These are phyloP conservation scores for Noctuana brunneofusca DNA, from an alignment of 2,888 invertebrate species.

Conservation along the genomic window DNA sequence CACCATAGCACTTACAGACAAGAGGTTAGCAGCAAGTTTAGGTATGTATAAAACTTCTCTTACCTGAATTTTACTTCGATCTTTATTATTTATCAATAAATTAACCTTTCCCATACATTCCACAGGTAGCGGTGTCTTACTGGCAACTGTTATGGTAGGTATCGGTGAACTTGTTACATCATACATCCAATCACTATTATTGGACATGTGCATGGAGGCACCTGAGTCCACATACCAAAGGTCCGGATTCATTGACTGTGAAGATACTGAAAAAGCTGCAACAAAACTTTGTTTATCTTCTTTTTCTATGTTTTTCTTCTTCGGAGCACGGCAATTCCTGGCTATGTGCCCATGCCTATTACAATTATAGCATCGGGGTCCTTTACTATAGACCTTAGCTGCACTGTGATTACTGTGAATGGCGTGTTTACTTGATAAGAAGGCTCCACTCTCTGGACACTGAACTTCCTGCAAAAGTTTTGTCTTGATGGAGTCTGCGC, in stretches of 20 bases:
- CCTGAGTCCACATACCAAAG: constrained; percentile 14
- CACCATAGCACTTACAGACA: too few relatives aligned
- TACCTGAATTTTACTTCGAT: background rate
- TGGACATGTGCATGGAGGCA: constrained; percentile 19
- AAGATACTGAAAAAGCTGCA: background rate
- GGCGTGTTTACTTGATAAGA: constrained; percentile 26
- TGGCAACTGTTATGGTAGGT: background rate
- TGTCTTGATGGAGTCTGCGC: constrained; percentile 35
- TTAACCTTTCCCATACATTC: constrained; percentile 36
- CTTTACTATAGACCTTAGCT: constrained; percentile 7
- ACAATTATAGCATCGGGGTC: constrained; percentile 34
- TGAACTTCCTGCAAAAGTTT: constrained; percentile 37
- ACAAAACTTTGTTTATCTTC: background rate
- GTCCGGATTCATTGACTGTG: background rate
- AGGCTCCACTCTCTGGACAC: constrained; percentile 26
- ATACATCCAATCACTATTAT: constrained; percentile 13
- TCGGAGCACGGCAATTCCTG: constrained; percentile 25
- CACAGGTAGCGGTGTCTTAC: background rate
- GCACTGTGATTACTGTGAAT: background rate
- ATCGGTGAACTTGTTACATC: background rate
- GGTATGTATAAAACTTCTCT: too few relatives aligned
- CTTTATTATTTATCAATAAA: constrained; percentile 38
- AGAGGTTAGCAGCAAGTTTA: too few relatives aligned
- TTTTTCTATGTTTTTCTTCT: constrained; percentile 11
- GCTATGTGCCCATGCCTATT: constrained; percentile 35